Evolutionary conservation across 1,140 invertebrate species (phyloP).

Genomic region (Conus betulinus): DNA sequence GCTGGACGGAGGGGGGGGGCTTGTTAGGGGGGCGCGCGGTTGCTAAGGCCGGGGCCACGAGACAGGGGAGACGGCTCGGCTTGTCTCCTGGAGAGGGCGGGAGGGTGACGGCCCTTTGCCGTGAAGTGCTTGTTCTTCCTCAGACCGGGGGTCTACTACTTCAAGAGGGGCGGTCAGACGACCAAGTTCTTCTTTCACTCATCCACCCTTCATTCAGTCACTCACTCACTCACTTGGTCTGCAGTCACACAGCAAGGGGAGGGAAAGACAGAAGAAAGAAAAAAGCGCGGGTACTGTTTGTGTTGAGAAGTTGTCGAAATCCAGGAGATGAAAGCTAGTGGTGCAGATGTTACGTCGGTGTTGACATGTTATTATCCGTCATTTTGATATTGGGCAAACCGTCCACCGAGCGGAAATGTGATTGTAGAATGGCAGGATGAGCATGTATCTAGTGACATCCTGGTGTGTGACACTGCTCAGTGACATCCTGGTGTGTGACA

Average conservation of each 20-base stretch:
- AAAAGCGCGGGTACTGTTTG: too few species aligned
- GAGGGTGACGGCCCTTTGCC: conserved; percentile 10
- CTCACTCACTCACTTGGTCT: not conserved
- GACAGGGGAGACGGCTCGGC: conserved; percentile 19
- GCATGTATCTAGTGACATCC: too few species aligned
- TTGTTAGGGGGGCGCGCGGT: not conserved
- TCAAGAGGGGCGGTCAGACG: not conserved
- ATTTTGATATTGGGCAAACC: too few species aligned
- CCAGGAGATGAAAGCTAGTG: too few species aligned
- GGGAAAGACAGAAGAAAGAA: not conserved
- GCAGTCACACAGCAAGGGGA: not conserved
- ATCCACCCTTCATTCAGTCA: not conserved
- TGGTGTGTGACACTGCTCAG: too few species aligned
- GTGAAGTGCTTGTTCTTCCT: conserved; percentile 18
- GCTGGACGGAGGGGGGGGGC: not conserved
- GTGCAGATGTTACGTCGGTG: too few species aligned
- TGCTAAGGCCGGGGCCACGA: not conserved
- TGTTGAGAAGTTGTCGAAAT: too few species aligned
- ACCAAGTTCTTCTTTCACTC: not conserved
- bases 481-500: too few species aligned
- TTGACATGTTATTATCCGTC: too few species aligned
- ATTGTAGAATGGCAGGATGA: too few species aligned
- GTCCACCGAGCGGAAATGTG: too few species aligned
- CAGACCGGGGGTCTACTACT: not conserved
- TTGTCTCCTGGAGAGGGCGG: not conserved